Conservation (phyloP, 1,140 invertebrate genomes). For the Paracyclopina nana region DNA sequence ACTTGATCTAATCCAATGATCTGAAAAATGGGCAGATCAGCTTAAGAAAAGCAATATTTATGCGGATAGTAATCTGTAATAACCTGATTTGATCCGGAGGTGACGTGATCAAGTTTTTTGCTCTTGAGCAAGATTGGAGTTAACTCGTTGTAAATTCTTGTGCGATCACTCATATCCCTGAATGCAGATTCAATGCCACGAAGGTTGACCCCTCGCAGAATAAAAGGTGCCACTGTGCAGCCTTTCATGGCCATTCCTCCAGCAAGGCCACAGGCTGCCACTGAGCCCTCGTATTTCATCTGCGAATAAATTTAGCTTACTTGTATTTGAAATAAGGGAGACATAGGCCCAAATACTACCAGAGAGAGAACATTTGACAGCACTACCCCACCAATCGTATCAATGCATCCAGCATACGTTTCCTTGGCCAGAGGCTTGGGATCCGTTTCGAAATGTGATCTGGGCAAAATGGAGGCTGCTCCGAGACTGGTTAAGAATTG, state of each 20-base stretch:
- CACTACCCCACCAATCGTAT: neutral
- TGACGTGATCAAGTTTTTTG: neutral
- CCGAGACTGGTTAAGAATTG: neutral
- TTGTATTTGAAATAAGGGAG: no score
- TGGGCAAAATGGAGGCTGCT: neutral
- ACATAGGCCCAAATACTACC: no score
- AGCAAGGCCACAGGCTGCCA: neutral
- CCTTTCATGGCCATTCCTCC: neutral
- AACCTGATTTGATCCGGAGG: no score
- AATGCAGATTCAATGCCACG: neutral
- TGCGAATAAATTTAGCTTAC: no score
- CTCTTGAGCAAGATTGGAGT: neutral
- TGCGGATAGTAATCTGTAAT: no score
- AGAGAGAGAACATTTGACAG: conserved; percentile 1
- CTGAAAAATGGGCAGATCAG: no score
- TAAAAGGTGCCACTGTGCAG: neutral
- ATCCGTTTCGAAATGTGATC: neutral
- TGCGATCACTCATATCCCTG: neutral
- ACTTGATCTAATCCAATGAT: no score
- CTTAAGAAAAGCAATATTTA: no score
- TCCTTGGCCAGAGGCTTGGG: neutral
- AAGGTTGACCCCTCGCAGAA: neutral
- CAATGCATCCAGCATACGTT: neutral
- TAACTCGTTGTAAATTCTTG: neutral
- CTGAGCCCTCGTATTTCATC: neutral